A percentile compares a stretch with the other conserved stretches of the same genome.
Evolutionary conservation across 2,888 invertebrate species (phyloP).

Genomic region (Aspidiotus destructor): DNA sequence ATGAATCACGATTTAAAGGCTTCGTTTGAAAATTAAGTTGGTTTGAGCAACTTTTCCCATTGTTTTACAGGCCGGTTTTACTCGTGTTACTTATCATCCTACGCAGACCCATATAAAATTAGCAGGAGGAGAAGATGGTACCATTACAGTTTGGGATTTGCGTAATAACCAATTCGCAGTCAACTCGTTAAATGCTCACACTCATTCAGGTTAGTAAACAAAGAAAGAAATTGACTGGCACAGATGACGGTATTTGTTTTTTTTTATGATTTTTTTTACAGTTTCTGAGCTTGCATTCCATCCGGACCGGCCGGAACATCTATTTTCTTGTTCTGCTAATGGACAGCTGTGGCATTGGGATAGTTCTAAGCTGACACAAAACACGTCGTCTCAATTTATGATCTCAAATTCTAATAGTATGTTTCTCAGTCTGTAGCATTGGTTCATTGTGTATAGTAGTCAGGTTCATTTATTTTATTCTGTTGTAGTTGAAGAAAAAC

Average conservation of each 20-base stretch:
- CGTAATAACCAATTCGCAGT: slow-evolving; percentile 73
- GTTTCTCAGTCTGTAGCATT: not conserved
- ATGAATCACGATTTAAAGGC: not conserved
- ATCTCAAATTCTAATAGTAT: not conserved
- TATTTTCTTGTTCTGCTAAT: slow-evolving; percentile 68
- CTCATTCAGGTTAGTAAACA: slow-evolving; percentile 43
- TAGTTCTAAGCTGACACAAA: slow-evolving; percentile 42
- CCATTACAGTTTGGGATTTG: slow-evolving; percentile 81
- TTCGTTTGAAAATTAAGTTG: too few relatives aligned
- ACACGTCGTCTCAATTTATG: not conserved
- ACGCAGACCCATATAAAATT: slow-evolving; percentile 76
- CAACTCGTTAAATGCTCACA: slow-evolving; percentile 68
- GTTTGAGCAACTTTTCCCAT: too few relatives aligned
- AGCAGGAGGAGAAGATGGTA: slow-evolving; percentile 78
- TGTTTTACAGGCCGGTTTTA: slow-evolving; percentile 42
- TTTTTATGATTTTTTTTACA: slow-evolving; percentile 40
- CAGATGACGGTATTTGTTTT: not conserved
- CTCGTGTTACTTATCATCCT: slow-evolving; percentile 70
- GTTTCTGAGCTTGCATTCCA: slow-evolving; percentile 84
- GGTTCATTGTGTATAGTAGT: too few relatives aligned
- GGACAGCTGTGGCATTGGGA: slow-evolving; percentile 90
- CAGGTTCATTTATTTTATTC: too few relatives aligned
- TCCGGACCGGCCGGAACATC: slow-evolving; percentile 69
- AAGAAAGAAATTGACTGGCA: not conserved
- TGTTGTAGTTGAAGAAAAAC: slow-evolving; percentile 31